phyloP scores from a whole-genome alignment of 2,888 invertebrate species.

The Nineta flava region DNA sequence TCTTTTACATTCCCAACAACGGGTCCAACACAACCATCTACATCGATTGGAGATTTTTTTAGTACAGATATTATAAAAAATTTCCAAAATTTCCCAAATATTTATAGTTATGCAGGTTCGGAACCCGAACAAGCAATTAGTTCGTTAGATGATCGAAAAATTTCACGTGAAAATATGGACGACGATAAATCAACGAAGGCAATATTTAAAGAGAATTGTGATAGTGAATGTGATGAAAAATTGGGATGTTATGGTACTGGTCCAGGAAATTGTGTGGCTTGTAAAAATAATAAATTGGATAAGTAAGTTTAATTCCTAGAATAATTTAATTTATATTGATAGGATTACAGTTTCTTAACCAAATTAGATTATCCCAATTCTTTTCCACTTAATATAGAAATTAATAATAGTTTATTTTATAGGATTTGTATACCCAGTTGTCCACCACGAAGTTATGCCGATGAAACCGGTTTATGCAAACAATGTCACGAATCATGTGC shows the following conservation, averaged over 20 bases:
- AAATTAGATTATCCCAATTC: too few relatives aligned
- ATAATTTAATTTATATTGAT: background rate
- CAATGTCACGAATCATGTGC: constrained; percentile 82
- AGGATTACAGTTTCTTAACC: too few relatives aligned
- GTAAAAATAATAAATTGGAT: constrained; percentile 64
- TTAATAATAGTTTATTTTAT: constrained; percentile 14
- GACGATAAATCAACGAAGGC: constrained; percentile 24
- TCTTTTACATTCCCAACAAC: constrained; percentile 50
- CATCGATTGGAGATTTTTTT: constrained; percentile 40
- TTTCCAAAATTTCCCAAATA: constrained; percentile 62
- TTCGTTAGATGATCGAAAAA: constrained; percentile 51
- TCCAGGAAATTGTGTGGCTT: constrained; percentile 68
- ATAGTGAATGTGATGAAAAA: constrained; percentile 69
- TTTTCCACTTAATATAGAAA: too few relatives aligned
- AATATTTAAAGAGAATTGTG: constrained; percentile 37
- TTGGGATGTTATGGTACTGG: constrained; percentile 70
- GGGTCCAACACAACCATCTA: constrained; percentile 40
- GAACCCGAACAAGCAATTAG: constrained; percentile 62
- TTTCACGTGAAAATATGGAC: constrained; percentile 27
- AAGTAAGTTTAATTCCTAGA: constrained; percentile 38
- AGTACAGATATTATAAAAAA: constrained; percentile 52
- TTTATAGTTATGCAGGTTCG: constrained; percentile 63
- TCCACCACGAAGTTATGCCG: constrained; percentile 69
- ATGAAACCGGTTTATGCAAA: constrained; percentile 66
- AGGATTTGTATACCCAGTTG: constrained; percentile 75